Percentiles rank a stretch among this genome's conserved stretches.
These are phyloP conservation scores for silkworm (Bombyx mori) DNA, from an alignment of 1,140 invertebrate species.

Conservation along the genomic window DNA sequence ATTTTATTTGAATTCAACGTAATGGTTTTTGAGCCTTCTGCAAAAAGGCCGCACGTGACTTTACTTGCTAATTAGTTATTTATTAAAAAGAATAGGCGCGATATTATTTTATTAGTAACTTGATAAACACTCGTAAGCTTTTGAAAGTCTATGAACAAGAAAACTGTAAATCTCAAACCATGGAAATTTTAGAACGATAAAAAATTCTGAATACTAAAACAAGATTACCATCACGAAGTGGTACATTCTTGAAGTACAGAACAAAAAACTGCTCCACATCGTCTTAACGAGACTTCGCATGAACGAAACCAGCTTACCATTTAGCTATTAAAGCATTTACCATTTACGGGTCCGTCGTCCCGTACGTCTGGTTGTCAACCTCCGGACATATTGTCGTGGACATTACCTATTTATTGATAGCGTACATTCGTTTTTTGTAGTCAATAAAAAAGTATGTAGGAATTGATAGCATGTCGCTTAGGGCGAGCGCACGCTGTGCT, in stretches of 20 bases:
- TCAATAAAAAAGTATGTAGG: constrained; percentile 9
- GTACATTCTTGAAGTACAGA: background rate
- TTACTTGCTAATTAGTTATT: too few species aligned
- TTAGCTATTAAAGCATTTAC: constrained; percentile 5
- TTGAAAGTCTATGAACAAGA: too few species aligned
- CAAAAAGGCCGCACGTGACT: too few species aligned
- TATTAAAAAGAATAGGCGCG: too few species aligned
- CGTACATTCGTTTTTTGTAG: constrained; percentile 6
- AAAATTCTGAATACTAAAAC: too few species aligned
- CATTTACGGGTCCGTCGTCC: constrained; percentile 4
- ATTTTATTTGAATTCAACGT: too few species aligned
- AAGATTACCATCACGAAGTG: too few species aligned
- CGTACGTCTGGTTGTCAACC: constrained; percentile 12
- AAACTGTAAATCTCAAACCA: too few species aligned
- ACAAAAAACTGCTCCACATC: background rate
- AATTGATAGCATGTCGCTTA: constrained; percentile 6
- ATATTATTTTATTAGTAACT: too few species aligned
- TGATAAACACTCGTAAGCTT: too few species aligned
- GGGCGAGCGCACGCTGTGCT: constrained; percentile 4
- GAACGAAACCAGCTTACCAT: background rate
- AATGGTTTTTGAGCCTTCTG: too few species aligned
- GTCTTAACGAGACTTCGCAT: background rate
- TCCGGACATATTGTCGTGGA: constrained; percentile 17
- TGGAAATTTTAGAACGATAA: too few species aligned
- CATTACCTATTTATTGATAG: constrained; percentile 14